Evolutionary conservation across 2,797 vertebrate species (phyloP), one percentile per base, ranked within the genome.

Genomic region (Galaxias olidus): DNA sequence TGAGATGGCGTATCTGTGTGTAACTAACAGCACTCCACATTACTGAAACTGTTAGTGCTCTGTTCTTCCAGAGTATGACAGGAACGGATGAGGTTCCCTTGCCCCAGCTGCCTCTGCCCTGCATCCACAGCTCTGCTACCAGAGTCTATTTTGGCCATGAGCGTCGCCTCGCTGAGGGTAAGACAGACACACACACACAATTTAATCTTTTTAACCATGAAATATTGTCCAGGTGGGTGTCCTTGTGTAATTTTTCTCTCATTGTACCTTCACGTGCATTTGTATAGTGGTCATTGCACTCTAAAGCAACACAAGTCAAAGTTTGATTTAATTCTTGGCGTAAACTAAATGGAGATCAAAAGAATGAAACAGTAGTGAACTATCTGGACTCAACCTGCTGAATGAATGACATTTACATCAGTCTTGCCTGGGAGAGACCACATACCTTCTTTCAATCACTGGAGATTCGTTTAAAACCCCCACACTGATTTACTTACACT

Each of bases 131-230:
- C 79, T 90, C 94, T 56, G 92, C 92, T 70, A 98, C 95, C 0
- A 91, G 97, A 0, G 92, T 99, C 66, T 99, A 98, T 88, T 98
- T 98, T 19, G 97, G 97, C 51, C 96, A 96, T 11, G 95, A 99
- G 71, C 91, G 95, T 68, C 89, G 95, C 74, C 95, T 95, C 43
- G 94, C 97, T 64, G 94, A 99, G 87, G 97, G 97, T 98, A 85
- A 88, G 82, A 66, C 65, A 4, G 14, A 20, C 13, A 44, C 41
- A 61, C 4, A 14, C 41, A 46, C 10, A 14, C 1, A 30, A n/a
- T 41, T 56, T 19, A 4, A 42, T 14, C 12, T n/a, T 41, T 9
- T 44, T 9, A 10, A 43, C n/a, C 43, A 1, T 58, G 30, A 30
- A 30, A 30, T 30, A 30, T 30, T 30, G 30, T 30, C 30, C 6